Percentiles rank a stretch among this genome's conserved stretches.
These are phyloP conservation scores for Euborellia annulipes DNA, from an alignment of 1,140 invertebrate genomes.

Conservation along the genomic window DNA sequence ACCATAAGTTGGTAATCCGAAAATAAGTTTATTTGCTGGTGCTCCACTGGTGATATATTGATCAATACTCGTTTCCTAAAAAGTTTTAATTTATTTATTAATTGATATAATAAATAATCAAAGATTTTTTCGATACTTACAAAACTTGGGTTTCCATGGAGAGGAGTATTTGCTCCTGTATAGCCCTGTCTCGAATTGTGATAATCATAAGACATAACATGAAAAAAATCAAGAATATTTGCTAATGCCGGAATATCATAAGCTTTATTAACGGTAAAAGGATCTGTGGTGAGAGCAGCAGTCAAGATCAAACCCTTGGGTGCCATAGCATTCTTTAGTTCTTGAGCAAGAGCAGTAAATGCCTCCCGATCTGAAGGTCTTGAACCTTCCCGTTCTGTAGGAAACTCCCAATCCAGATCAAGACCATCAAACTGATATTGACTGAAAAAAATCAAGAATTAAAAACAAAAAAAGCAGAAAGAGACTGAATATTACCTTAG, in stretches of 20 bases:
- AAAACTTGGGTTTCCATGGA: constrained; percentile 9
- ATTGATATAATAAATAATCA: no score
- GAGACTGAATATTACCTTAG: no score
- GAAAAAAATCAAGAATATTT: constrained; percentile 60
- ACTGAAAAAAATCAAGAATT: no score
- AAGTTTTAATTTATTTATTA: no score
- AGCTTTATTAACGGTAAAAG: constrained; percentile 47
- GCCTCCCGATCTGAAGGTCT: constrained; percentile 60
- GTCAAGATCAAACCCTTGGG: constrained; percentile 46
- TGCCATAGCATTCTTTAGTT: constrained; percentile 42
- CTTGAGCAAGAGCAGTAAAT: constrained; percentile 36
- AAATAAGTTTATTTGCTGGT: no score
- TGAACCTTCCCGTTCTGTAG: constrained; percentile 50
- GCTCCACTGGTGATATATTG: no score
- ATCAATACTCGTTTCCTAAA: no score
- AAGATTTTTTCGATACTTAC: no score
- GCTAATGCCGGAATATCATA: constrained; percentile 61
- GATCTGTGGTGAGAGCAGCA: constrained; percentile 56
- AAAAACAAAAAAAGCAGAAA: no score
- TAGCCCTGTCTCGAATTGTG: constrained; percentile 66
- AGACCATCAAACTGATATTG: constrained; percentile 66
- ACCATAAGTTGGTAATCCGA: no score
- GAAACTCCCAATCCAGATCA: constrained; percentile 68
- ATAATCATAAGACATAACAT: constrained; percentile 84
- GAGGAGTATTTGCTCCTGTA: constrained; percentile 52